Evolutionary conservation across 1,140 invertebrate genomes (phyloP).

Genomic region (Harpegnathos saltator): DNA sequence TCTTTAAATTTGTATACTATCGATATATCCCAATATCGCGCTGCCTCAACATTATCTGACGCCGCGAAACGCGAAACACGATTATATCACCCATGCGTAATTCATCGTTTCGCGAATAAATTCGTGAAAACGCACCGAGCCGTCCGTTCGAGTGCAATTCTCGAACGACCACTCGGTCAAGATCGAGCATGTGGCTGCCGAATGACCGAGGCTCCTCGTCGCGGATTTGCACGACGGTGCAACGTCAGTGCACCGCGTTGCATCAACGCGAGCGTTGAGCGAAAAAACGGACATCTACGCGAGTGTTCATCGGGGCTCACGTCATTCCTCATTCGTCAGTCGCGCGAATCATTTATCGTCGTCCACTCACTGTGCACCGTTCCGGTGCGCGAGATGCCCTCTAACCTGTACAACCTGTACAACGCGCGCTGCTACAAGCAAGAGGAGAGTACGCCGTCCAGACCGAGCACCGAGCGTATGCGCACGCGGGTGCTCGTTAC

Average conservation of each 20-base stretch:
- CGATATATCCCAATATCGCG: not conserved
- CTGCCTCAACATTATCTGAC: not conserved
- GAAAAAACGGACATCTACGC: no score
- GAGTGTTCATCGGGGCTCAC: no score
- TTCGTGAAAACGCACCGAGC: not conserved
- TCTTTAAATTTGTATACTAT: not conserved
- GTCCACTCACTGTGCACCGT: conserved; percentile 1
- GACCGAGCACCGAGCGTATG: no score
- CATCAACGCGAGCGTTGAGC: not conserved
- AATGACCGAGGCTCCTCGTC: not conserved
- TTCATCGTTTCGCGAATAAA: not conserved
- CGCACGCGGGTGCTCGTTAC: conserved; percentile 36
- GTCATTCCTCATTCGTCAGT: no score
- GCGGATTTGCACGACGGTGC: not conserved
- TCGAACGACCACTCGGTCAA: not conserved
- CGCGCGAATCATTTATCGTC: conserved; percentile 40
- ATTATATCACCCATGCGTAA: not conserved
- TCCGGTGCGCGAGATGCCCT: conserved; percentile 24
- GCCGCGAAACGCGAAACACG: no score
- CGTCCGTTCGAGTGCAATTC: not conserved
- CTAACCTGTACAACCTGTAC: conserved; percentile 53
- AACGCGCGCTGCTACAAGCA: not conserved
- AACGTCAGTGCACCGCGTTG: not conserved
- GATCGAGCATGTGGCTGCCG: conserved; percentile 19
- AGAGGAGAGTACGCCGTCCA: not conserved